Conservation (phyloP, 2,113 vertebrate genomes). For the Aleadryas rufinucha region DNA sequence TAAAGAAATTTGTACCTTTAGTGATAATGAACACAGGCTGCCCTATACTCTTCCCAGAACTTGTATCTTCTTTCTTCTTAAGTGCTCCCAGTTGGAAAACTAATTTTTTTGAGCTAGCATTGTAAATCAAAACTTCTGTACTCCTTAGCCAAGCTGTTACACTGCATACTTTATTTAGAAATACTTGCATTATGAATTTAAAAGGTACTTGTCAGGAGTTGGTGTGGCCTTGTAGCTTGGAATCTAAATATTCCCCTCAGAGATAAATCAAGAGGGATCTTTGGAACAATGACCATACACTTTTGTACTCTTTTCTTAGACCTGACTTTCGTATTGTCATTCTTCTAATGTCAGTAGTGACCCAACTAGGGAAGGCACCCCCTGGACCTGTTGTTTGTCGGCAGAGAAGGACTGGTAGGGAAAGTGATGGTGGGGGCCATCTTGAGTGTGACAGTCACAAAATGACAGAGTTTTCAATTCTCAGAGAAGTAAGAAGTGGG, state of each 20-base stretch:
- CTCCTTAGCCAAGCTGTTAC: background rate
- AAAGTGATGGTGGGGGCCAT: background rate
- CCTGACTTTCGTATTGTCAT: background rate
- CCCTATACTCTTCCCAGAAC: background rate
- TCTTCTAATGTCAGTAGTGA: background rate
- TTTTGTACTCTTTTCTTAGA: background rate
- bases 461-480: background rate
- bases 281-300: background rate
- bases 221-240: background rate
- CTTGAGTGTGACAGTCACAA: background rate
- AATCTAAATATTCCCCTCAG: background rate
- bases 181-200: background rate
- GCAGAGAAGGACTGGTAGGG: background rate
- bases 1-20: background rate
- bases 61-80: background rate
- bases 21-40: background rate
- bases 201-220: background rate
- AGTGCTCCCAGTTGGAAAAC: background rate
- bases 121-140: background rate
- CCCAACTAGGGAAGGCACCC: background rate
- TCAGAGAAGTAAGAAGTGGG: background rate
- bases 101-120: background rate
- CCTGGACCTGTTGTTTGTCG: background rate
- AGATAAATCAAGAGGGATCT: background rate
- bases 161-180: background rate